Percentiles rank a stretch among this genome's conserved stretches.
phyloP scores from a whole-genome alignment of 2,888 invertebrate species.

The Habroteleia sp. region DNA sequence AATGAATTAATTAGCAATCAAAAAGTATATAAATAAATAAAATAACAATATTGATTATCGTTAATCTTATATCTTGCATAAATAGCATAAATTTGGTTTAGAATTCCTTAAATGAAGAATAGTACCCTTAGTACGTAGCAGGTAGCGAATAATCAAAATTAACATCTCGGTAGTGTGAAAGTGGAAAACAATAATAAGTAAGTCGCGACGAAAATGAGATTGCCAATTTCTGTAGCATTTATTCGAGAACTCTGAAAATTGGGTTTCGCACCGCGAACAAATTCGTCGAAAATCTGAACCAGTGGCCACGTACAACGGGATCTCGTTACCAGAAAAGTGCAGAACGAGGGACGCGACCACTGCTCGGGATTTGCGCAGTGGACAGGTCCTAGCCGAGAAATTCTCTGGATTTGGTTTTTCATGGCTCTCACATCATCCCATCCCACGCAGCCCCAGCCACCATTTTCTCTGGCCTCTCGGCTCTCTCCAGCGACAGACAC shows the following conservation, averaged over 20 bases:
- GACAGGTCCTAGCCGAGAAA: constrained; percentile 64
- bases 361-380: constrained; percentile 49
- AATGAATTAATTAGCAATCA: too few relatives aligned
- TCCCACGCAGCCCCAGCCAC: constrained; percentile 57
- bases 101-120: too few relatives aligned
- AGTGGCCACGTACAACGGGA: constrained; percentile 48
- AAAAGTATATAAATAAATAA: too few relatives aligned
- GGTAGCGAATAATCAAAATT: constrained; percentile 45
- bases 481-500: constrained; percentile 53
- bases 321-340: constrained; percentile 62
- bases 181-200: constrained; percentile 55
- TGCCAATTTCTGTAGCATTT: constrained; percentile 58
- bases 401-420: constrained; percentile 77
- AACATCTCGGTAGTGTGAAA: constrained; percentile 32
- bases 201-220: constrained; percentile 46
- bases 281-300: constrained; percentile 60
- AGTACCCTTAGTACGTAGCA: background rate
- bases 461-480: constrained; percentile 59
- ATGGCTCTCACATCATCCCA: constrained; percentile 72
- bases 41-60: too few relatives aligned
- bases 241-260: constrained; percentile 45
- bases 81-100: too few relatives aligned
- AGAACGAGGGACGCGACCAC: constrained; percentile 16
- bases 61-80: too few relatives aligned
- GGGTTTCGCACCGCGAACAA: constrained; percentile 62